Evolutionary conservation across 23 tunicate species (phyloP), one percentile per base, ranked within the genome.

Genomic region (Halocynthia aurantium): DNA sequence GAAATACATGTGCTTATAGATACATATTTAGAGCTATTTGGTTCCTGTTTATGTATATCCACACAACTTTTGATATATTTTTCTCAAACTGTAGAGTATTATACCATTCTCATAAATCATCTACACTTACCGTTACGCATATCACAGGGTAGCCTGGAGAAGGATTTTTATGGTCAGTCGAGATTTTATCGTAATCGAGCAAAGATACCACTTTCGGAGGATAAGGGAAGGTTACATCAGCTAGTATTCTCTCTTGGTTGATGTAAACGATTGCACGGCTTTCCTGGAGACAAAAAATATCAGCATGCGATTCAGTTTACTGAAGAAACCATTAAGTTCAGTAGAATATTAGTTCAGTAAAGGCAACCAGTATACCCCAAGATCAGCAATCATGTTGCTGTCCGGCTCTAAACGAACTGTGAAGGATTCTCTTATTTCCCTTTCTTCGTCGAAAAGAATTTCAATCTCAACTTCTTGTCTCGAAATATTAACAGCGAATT

Each of bases 141-240:
- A 92, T 72, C 57, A 92, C 92, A 6, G 98, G 98, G 65, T 92
- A 92, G 8, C 98, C 98, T 7, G 98, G 91, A 12, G 88, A 60
- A 6, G 98, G 98, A 21, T 75, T 57, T 19, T 66, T 55, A 0
- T 77, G 52, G 12, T 95, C 91, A 6, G 21, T 61, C 12, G 80
- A 84, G 80, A 84, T 84, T 80, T 88, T 78, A 75, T 94, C 99
- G 81, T 94, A 94, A 69, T 94, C 84, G 9, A 81, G 78, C 51
- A 94, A 73, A 4, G 94, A 87, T 10, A 87, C 58, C 52, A 87
- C 95, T 21, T 53, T 76, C 7, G 99, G 99, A 7, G 75, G 77
- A 18, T 95, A 79, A 15, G 99, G 99, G 85, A 94, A 94, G 6
- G 99, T 94, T 9, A 94, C 99, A 76, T 84, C 90, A 56, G 99